Conservation (phyloP, 2,888 invertebrate genomes). For the Itoplectis maculator region DNA sequence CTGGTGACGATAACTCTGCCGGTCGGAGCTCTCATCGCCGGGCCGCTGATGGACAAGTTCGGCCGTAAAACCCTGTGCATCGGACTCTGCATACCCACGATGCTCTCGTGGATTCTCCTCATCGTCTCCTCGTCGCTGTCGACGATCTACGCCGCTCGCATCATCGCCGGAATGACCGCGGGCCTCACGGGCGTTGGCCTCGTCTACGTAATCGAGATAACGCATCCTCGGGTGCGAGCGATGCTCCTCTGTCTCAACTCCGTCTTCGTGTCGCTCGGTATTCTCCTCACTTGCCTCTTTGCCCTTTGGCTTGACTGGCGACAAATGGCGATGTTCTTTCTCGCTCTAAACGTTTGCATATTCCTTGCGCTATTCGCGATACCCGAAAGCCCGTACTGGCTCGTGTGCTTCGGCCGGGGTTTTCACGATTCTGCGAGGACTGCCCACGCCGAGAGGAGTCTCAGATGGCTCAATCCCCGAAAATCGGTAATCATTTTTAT, state of each 20-base stretch:
- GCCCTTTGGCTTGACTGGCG: conserved; percentile 85
- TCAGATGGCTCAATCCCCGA: conserved; percentile 85
- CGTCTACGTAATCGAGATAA: conserved; percentile 87
- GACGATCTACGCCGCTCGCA: conserved; percentile 85
- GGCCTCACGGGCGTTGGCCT: conserved; percentile 86
- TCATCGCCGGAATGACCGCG: conserved; percentile 86
- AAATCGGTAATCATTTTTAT: conserved; percentile 78
- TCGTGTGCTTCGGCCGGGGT: conserved; percentile 84
- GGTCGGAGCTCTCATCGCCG: conserved; percentile 85
- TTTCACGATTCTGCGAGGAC: conserved; percentile 48
- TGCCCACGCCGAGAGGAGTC: conserved; percentile 80
- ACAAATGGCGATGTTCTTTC: conserved; percentile 84
- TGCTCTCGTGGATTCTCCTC: conserved; percentile 85
- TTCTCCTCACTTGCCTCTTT: conserved; percentile 86
- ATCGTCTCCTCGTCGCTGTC: conserved; percentile 83
- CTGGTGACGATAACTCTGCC: conserved; percentile 86
- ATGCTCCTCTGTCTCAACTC: conserved; percentile 87
- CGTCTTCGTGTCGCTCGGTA: conserved; percentile 87
- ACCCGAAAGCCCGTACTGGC: conserved; percentile 87
- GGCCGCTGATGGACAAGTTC: conserved; percentile 86
- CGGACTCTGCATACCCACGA: conserved; percentile 84
- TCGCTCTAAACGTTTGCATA: conserved; percentile 80
- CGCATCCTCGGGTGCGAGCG: conserved; percentile 86
- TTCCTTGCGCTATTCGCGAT: conserved; percentile 83
- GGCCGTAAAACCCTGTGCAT: conserved; percentile 86